Evolutionary conservation across 2,888 invertebrate species (phyloP), one percentile per base, ranked within the genome.

Genomic region (Agrotis exclamationis): DNA sequence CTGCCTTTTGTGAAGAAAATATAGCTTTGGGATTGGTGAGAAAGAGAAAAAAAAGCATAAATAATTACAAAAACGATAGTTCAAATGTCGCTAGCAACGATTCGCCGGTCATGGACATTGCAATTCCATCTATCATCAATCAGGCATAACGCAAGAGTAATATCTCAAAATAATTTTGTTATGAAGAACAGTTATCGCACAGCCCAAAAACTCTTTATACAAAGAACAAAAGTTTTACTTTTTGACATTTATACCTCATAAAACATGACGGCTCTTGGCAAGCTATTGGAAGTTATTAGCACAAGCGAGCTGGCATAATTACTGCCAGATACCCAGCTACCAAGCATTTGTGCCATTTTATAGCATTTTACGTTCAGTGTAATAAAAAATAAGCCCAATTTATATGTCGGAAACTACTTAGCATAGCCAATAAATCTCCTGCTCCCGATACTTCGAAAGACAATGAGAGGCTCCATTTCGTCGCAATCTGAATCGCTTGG

Each of bases 211-310:
- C 44, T 58, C 45, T 70, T 60, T 47, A n/a, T 39, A 54, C 33
- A 68, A 57, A 70, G 56, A 72, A 65, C 51, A 68, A 59, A 59
- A 13, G 47, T 56, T 58, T 33, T 51, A 62, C 20, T 57, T 75
- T 70, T 73, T 74, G 70, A 85, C 63, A 74, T 83, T 79, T 69
- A 79, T 73, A 67, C 48, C 56, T 69, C 83, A 71, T 85, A 70
- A 75, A 78, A 70, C 64, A 63, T 64, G 59, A 71, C 64, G 57
- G 63, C 66, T 69, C 70, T 84, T 84, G 79, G 79, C 78, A 72
- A 69, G 62, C 59, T 48, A 50, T 60, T 54, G 65, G 59, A 28
- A 73, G 60, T 58, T 82, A 79, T 66, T 59, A 79, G 67, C 70
- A 68, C 65, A 70, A 77, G 60, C 56, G 70, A 63, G 45, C 64